Evolutionary conservation across 2,888 invertebrate genomes (phyloP), one percentile per base, ranked within the genome.

Genomic region (Anagyrus pseudococci): DNA sequence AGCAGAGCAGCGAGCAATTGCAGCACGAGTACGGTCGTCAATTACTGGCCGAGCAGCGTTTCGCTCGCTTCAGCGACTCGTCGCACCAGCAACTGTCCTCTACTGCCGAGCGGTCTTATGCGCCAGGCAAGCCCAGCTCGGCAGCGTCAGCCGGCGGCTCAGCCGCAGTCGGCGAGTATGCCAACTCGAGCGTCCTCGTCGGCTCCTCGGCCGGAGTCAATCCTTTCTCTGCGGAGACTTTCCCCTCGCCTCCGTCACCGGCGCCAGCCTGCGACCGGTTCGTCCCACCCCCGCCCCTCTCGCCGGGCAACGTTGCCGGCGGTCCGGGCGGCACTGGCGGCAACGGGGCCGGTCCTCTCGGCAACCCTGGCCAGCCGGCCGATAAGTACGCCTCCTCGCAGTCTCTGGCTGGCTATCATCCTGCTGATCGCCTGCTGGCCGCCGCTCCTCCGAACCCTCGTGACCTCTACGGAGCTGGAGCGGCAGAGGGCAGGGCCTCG

Each of bases 221-320:
- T 50, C 70, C 73, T n/a, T 77, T 80, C 84, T 85, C 85, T 78
- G 83, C 85, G 80, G 81, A 84, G 69, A 84, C 83, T 63, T 82
- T 84, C 77, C 85, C 85, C 66, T 79, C 79, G 41, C 85, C 85
- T 58, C 85, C 86, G 23, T 85, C 85, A 53, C 85, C 85, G 58
- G 85, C 85, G 59, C 85, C 85, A 19, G 82, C 84, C 40, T 83
- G 82, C 73, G 85, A 85, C 71, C 79, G 84, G 52, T 84, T 84
- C 74, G 86, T 88, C 70, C 87, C 88, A 54, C 84, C 84, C 73
- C 87, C 88, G 73, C 88, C 88, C 76, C 81, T 88, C 73, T 87
- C 87, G 75, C 87, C 87, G 78, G 85, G 85, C 60, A n/a, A n/a
- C n/a, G n/a, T n/a, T n/a, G n/a, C n/a, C n/a, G n/a, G n/a, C n/a